Percentiles rank a stretch among this genome's conserved stretches.
Evolutionary conservation across 2,113 vertebrate genomes (phyloP).

Genomic region (Eurypyga helias): DNA sequence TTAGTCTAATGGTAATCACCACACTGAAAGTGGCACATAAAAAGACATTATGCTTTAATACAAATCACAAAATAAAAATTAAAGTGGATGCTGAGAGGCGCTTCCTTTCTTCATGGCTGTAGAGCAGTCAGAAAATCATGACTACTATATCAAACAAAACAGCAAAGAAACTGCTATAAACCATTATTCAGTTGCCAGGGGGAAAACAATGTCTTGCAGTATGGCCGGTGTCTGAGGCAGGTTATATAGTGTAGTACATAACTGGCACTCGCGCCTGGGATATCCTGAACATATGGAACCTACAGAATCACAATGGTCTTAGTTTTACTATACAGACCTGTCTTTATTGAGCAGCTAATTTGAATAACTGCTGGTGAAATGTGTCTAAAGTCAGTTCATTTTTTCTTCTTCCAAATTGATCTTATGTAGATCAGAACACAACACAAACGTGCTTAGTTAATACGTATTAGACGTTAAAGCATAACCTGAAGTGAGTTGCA

Average conservation of each 20-base stretch:
- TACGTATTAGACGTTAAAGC: fast-evolving
- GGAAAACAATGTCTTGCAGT: not conserved
- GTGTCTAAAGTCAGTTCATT: not conserved
- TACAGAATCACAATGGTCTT: not conserved
- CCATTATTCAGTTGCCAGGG: not conserved
- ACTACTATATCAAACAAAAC: not conserved
- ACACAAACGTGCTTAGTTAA: not conserved
- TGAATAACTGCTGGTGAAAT: not conserved
- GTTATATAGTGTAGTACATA: fast-evolving
- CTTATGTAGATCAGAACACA: not conserved
- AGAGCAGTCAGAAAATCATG: not conserved
- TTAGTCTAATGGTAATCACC: not conserved
- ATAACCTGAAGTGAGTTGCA: not conserved
- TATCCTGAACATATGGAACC: not conserved
- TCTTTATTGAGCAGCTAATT: not conserved
- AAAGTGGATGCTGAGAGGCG: not conserved
- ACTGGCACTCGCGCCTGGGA: not conserved
- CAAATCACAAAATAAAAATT: constrained; percentile 5
- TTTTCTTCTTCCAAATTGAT: not conserved
- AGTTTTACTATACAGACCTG: not conserved
- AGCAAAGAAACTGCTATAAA: not conserved
- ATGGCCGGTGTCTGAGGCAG: not conserved
- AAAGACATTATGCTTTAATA: not conserved
- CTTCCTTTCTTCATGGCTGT: not conserved
- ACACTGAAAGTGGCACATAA: not conserved